phyloP scores from a whole-genome alignment of 2,888 invertebrate species.

The Taenaris catops region DNA sequence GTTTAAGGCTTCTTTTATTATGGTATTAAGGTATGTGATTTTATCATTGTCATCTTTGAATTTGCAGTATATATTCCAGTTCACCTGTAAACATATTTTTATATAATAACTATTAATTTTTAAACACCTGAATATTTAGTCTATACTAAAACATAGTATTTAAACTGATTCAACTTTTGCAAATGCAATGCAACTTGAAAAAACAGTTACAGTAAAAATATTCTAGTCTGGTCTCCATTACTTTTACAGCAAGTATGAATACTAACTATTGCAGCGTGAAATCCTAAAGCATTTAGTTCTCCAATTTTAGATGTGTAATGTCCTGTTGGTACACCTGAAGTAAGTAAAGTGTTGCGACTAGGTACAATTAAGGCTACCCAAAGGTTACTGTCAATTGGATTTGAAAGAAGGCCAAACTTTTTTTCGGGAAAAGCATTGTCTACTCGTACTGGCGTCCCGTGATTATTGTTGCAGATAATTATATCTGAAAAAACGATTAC shows the following conservation, averaged over 20 bases:
- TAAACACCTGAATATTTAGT: neutral
- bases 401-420: slow-evolving; percentile 62
- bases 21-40: slow-evolving; percentile 40
- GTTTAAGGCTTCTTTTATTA: slow-evolving; percentile 40
- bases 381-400: slow-evolving; percentile 48
- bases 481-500: slow-evolving; percentile 79
- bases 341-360: slow-evolving; percentile 81
- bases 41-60: slow-evolving; percentile 44
- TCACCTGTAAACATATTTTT: slow-evolving; percentile 64
- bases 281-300: slow-evolving; percentile 82
- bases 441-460: slow-evolving; percentile 68
- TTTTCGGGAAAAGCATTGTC: slow-evolving; percentile 61
- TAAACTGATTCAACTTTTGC: too few species aligned
- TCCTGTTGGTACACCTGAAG: slow-evolving; percentile 75
- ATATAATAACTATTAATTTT: neutral
- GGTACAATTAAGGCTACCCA: slow-evolving; percentile 81
- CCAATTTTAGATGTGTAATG: slow-evolving; percentile 80
- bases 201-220: too few species aligned
- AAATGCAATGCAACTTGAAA: too few species aligned
- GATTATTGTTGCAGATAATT: slow-evolving; percentile 77
- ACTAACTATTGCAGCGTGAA: slow-evolving; percentile 76
- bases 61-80: slow-evolving; percentile 65
- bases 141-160: neutral
- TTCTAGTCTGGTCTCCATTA: too few species aligned
- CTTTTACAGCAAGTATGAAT: too few species aligned